These are phyloP conservation scores for Actenoides lindsayi DNA, from an alignment of 2,113 vertebrate genomes.

Conservation along the genomic window DNA sequence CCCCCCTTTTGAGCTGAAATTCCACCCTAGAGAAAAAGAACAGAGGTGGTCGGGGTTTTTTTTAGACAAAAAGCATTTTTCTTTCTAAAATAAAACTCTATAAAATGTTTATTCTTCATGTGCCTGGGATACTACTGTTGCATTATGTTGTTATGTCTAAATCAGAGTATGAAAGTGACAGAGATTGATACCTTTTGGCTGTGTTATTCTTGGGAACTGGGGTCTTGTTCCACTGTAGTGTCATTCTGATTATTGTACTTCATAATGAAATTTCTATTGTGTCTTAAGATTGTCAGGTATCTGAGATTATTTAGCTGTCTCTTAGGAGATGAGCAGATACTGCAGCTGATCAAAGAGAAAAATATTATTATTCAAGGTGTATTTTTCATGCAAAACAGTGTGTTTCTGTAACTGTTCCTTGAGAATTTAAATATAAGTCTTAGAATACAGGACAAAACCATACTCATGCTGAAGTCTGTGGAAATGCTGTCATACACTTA, in stretches of 20 bases:
- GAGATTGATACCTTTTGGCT: neutral
- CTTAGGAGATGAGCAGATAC: neutral
- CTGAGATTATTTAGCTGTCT: neutral
- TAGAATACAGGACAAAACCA: neutral
- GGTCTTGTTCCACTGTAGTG: neutral
- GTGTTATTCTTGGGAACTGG: neutral
- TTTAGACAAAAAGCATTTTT: neutral
- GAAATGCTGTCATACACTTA: neutral
- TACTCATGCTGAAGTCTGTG: neutral
- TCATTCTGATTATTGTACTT: neutral
- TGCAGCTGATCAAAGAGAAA: neutral
- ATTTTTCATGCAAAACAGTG: neutral
- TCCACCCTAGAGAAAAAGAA: neutral
- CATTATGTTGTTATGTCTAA: neutral
- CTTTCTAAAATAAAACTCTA: neutral
- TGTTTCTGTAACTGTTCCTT: neutral
- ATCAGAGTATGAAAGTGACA: neutral
- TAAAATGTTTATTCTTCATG: neutral
- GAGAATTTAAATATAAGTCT: neutral
- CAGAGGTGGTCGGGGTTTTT: neutral
- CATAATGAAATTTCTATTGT: neutral
- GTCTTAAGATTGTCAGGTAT: neutral
- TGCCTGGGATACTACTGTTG: neutral
- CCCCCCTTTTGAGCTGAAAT: neutral
- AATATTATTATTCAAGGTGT: neutral